These are phyloP conservation scores for Dermochelys coriacea DNA, from an alignment of 2,797 vertebrate genomes.

Conservation along the genomic window DNA sequence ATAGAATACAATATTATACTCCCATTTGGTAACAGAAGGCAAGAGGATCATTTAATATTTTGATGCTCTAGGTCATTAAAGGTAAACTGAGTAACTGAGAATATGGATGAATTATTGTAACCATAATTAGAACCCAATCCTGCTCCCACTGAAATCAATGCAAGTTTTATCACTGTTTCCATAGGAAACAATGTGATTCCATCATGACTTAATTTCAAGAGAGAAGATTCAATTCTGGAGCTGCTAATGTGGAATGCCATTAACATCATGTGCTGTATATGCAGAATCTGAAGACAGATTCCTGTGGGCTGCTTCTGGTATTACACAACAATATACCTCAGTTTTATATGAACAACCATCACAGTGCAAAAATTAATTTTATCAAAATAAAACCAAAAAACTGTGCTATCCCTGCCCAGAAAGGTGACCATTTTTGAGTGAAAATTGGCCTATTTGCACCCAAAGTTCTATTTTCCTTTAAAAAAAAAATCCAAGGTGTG, in stretches of 20 bases:
- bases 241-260: background rate
- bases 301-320: background rate
- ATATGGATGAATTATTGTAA: background rate
- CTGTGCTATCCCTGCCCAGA: background rate
- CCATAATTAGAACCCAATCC: background rate
- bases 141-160: background rate
- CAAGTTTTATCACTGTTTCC: background rate
- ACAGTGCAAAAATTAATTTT: background rate
- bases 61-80: background rate
- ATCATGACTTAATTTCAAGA: background rate
- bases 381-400: background rate
- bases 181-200: background rate
- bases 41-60: background rate
- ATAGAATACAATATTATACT: background rate
- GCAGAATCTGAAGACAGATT: background rate
- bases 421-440: background rate
- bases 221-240: background rate
- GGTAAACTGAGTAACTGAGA: constrained; percentile 21
- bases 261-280: background rate
- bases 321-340: background rate
- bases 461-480: background rate
- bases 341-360: background rate
- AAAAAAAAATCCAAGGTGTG: background rate
- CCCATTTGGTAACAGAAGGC: background rate
- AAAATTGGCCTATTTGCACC: background rate